phyloP scores from a whole-genome alignment of 2,113 vertebrate species.

The Pachycephala philippinensis region DNA sequence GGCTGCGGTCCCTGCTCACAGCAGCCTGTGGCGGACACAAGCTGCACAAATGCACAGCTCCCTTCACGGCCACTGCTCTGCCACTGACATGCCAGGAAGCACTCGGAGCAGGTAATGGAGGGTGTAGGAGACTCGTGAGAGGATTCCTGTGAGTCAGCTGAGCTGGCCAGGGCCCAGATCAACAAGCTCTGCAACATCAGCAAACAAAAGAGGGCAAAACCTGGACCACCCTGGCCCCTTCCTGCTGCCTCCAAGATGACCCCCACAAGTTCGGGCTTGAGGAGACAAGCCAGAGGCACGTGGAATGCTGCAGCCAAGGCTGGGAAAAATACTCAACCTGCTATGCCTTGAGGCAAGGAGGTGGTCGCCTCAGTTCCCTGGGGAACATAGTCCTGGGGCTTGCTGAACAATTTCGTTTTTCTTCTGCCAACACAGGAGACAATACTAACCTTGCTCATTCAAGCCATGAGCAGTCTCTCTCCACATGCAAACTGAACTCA shows the following conservation, averaged over 20 bases:
- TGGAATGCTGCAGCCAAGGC: not conserved
- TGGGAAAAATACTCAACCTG: not conserved
- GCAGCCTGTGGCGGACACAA: not conserved
- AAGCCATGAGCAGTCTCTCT: not conserved
- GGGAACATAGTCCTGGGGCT: not conserved
- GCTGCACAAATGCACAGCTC: conserved; percentile 13
- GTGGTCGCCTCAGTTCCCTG: not conserved
- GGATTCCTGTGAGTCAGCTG: conserved; percentile 19
- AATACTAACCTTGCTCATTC: not conserved
- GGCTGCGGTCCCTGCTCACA: not conserved
- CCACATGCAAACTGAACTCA: not conserved
- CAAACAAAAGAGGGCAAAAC: conserved; percentile 31
- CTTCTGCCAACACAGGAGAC: not conserved
- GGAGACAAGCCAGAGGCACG: not conserved
- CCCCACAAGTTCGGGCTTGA: not conserved
- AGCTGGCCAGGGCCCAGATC: conserved; percentile 36
- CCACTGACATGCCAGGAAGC: not conserved
- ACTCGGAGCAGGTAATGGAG: conserved; percentile 32
- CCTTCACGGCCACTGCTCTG: not conserved
- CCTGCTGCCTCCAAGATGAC: not conserved
- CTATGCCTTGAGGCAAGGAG: not conserved
- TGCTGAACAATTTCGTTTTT: not conserved
- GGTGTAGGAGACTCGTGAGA: conserved; percentile 16
- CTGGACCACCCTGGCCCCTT: not conserved
- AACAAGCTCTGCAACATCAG: conserved; percentile 8